phyloP scores from a whole-genome alignment of 2,888 invertebrate species.

The Morpho deidamia region DNA sequence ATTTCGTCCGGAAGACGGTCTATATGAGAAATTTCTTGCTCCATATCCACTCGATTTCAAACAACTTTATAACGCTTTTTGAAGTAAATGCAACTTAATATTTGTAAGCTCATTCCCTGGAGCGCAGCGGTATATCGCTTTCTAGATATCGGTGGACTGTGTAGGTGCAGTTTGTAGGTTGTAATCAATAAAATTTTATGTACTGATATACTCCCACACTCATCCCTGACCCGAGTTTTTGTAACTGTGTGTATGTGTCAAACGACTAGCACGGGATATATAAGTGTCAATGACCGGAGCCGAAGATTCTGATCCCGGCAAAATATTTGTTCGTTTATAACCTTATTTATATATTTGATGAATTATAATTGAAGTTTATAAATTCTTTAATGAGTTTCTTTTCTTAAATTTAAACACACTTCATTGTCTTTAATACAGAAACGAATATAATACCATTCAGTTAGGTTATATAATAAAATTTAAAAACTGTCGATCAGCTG shows the following conservation, averaged over 20 bases:
- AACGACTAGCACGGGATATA: not conserved
- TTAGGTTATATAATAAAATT: too few species aligned
- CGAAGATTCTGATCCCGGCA: not conserved
- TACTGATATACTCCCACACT: too few species aligned
- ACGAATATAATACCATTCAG: too few species aligned
- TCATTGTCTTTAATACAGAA: too few species aligned
- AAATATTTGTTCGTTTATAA: not conserved
- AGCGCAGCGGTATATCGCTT: not conserved
- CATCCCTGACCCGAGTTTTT: too few species aligned
- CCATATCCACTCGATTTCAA: not conserved
- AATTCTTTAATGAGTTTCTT: too few species aligned
- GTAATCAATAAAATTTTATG: too few species aligned
- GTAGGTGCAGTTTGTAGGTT: not conserved
- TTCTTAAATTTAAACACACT: too few species aligned
- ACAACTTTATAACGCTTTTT: conserved; percentile 1
- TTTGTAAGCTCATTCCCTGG: not conserved
- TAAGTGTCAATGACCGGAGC: not conserved
- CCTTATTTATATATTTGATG: not conserved
- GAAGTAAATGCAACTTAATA: not conserved
- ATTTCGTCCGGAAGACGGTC: conserved; percentile 34
- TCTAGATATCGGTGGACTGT: not conserved
- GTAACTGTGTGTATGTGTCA: too few species aligned
- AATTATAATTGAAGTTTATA: not conserved
- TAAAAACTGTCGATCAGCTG: conserved; percentile 1
- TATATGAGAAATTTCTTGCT: conserved; percentile 14